Base-by-base conservation (phyloP, 1,140 invertebrate genomes). In the Scylla paramamosain region DNA sequence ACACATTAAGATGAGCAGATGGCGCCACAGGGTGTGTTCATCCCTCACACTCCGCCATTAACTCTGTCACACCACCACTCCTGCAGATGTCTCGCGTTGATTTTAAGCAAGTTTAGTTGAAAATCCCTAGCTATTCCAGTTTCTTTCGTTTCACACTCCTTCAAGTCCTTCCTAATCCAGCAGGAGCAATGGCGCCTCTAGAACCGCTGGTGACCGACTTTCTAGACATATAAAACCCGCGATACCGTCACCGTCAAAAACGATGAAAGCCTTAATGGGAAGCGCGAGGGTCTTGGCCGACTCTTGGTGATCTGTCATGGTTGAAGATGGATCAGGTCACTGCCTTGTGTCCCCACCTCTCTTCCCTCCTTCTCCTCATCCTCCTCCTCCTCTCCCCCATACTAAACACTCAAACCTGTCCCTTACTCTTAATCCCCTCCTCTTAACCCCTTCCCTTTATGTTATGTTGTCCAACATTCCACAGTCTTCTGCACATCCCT, bases 1-100 rank as follows among this genome's bases (percentile, higher is more conserved):
- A 86, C 91, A 86, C 92, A 93, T 93, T 93, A 93, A 86, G 92
- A 86, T 93, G 82, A 39, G 31, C 82, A 93, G 92, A 93, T 93
- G 82, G 82, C 45, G 82, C 48, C 77, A 86, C 0, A 20, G 31
- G 29, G 28, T n/a, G 29, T 25, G 10, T 45, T 93, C 82, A 20
- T 29, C 92, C 45, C 59, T 48, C 39, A 86, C 82, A 48, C 92
- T n/a, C 82, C 82, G 52, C 92, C 92, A 93, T 93, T 93, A 93
- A n/a, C 39, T 82, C 91, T 86, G 82, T 93, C 92, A 93, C 92
- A 93, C 77, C n/a, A 3, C 82, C 92, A 84, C 25, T 83, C 91
- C 31, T 0, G 28, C 10, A 59, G 52, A 59, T 20, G 52, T 20
- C 52, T 59, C 52, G 52, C 52, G 10, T 3, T 59, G 32, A 93